These are phyloP conservation scores for Tachuris rubrigastra DNA, from an alignment of 2,113 vertebrate species.

Conservation along the genomic window DNA sequence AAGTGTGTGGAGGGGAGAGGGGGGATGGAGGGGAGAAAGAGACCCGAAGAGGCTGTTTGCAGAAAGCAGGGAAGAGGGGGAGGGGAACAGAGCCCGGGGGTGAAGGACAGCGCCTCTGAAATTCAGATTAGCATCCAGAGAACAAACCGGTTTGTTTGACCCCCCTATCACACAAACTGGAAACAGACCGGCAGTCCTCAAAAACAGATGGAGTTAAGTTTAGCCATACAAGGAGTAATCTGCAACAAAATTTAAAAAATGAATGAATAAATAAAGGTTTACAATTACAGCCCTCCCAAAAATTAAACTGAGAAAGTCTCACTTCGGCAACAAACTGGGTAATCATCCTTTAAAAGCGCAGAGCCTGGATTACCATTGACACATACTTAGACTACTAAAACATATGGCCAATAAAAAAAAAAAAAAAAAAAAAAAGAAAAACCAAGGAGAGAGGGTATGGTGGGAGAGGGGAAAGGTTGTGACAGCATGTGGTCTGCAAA, in stretches of 20 bases:
- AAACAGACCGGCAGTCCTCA: not conserved
- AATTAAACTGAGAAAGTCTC: not conserved
- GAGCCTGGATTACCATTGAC: constrained; percentile 8
- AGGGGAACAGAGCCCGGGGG: not conserved
- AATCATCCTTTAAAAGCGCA: constrained; percentile 5
- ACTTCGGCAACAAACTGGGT: not conserved
- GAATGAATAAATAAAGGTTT: not conserved
- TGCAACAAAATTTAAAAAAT: not conserved
- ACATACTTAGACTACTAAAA: constrained; percentile 51
- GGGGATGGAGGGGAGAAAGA: constrained; percentile 13
- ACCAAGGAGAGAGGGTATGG: fast-evolving
- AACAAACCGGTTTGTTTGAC: constrained; percentile 63
- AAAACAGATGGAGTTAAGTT: not conserved
- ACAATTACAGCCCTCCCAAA: not conserved
- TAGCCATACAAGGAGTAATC: not conserved
- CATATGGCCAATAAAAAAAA: constrained; percentile 44
- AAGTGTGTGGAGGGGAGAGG: not conserved
- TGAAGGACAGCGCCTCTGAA: constrained; percentile 52
- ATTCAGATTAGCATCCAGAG: constrained; percentile 69
- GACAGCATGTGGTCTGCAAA: constrained; percentile 13
- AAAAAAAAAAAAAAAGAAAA: not conserved
- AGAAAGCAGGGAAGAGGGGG: not conserved
- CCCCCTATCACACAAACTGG: not conserved
- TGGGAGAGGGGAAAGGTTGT: not conserved
- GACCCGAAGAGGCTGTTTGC: not conserved